Evolutionary conservation across 2,113 vertebrate species (phyloP).

Genomic region (Helogale parvula): DNA sequence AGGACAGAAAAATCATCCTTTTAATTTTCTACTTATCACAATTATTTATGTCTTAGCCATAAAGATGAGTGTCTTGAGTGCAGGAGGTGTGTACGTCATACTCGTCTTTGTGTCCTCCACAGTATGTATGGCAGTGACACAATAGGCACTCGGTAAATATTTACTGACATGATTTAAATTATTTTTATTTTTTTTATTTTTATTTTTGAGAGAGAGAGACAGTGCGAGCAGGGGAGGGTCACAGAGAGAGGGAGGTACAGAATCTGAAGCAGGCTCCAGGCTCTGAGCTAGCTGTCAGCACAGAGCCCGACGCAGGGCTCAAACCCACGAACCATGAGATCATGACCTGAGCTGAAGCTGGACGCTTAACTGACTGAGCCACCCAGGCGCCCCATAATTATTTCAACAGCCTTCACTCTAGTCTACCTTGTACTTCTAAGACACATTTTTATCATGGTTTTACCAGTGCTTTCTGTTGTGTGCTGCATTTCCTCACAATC

Average conservation of each 20-base stretch:
- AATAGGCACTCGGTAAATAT: background rate
- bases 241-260: too few species aligned
- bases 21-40: background rate
- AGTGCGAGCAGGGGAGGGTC: too few species aligned
- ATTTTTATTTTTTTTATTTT: background rate
- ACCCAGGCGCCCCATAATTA: background rate
- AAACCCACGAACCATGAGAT: too few species aligned
- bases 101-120: background rate
- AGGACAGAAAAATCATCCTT: too few species aligned
- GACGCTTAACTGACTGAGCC: too few species aligned
- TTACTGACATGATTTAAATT: background rate
- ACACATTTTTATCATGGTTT: background rate
- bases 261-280: too few species aligned
- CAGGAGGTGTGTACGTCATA: background rate
- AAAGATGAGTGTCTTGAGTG: background rate
- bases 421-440: background rate
- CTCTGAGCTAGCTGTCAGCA: too few species aligned
- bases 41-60: background rate
- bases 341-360: too few species aligned
- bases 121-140: background rate
- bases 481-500: background rate
- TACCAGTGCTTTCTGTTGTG: background rate
- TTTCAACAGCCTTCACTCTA: background rate
- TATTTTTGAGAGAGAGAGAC: too few species aligned
- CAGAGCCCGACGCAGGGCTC: too few species aligned